Evolutionary conservation across 2,888 invertebrate species (phyloP), one percentile per base, ranked within the genome.

Genomic region (Amiota mariae): DNA sequence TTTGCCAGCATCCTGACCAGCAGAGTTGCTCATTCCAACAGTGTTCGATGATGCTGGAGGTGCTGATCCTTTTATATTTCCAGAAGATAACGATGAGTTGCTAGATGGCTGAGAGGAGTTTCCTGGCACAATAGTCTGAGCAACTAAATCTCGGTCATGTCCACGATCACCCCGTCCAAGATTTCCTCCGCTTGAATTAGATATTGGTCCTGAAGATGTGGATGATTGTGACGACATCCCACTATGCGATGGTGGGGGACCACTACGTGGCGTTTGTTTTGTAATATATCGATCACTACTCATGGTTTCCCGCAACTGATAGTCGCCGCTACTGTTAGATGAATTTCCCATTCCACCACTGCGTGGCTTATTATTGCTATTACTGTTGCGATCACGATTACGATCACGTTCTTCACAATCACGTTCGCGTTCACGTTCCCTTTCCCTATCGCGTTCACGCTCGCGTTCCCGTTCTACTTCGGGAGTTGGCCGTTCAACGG

Each of bases 401-500:
- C 82, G 72, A n/a, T 81, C 75, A 20, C 77, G 73, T 2, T 79
- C 82, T 46, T 78, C 75, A 64, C 78, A 77, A 10, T 76, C 75
- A 13, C 79, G 76, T 9, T 85, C 79, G 8, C 78, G 77, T 46
- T 87, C 87, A 47, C 87, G 79, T 12, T 86, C 86, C 3, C 84
- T 79, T 46, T 84, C 84, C 8, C 72, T 51, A 13, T 79, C 79
- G 6, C 75, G 47, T 57, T 79, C 79, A 10, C 75, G 79, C 18
- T 87, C 87, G 11, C 82, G 72, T 49, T 87, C 87, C 0, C 81
- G 76, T 54, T 81, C 82, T 18, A 79, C 63, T 51, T 80, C 81
- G 6, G 74, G 18, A 3, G 77, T 68, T 8, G 94, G 94, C 70
- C 95, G 91, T 76, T 93, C 92, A 18, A 98, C 98, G 12, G 98